Percentiles rank a stretch among this genome's conserved stretches.
These are phyloP conservation scores for Cyclophora punctaria DNA, from an alignment of 2,888 invertebrate genomes.

Conservation along the genomic window DNA sequence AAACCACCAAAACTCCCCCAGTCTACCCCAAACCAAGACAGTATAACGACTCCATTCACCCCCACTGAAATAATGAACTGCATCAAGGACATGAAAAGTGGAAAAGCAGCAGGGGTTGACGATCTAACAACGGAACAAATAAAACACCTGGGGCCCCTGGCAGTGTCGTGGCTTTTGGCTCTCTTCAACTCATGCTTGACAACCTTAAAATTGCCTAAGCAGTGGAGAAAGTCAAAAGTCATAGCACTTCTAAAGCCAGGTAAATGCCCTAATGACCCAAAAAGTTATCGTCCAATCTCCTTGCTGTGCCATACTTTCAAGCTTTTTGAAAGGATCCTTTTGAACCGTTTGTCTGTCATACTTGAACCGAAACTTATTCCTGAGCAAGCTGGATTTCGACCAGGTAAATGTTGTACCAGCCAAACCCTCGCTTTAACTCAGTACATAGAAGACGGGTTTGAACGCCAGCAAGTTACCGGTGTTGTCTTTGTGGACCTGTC, in stretches of 20 bases:
- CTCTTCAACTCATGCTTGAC: neutral
- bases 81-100: neutral
- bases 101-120: slow-evolving; percentile 2
- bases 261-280: neutral
- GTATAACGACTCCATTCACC: neutral
- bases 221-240: neutral
- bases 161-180: neutral
- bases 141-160: slow-evolving; percentile 1
- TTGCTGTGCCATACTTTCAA: neutral
- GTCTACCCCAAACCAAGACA: neutral
- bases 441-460: neutral
- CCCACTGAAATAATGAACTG: neutral
- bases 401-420: neutral
- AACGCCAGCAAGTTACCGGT: neutral
- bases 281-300: slow-evolving; percentile 1
- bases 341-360: neutral
- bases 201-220: neutral
- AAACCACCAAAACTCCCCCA: neutral
- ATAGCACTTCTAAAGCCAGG: neutral
- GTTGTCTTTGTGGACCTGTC: slow-evolving; percentile 1
- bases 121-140: slow-evolving; percentile 2
- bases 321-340: neutral
- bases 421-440: neutral
- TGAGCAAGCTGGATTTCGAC: slow-evolving; percentile 1
- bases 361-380: neutral